These are phyloP conservation scores for Kradibia gibbosae DNA, from an alignment of 1,140 invertebrate species.

Conservation along the genomic window DNA sequence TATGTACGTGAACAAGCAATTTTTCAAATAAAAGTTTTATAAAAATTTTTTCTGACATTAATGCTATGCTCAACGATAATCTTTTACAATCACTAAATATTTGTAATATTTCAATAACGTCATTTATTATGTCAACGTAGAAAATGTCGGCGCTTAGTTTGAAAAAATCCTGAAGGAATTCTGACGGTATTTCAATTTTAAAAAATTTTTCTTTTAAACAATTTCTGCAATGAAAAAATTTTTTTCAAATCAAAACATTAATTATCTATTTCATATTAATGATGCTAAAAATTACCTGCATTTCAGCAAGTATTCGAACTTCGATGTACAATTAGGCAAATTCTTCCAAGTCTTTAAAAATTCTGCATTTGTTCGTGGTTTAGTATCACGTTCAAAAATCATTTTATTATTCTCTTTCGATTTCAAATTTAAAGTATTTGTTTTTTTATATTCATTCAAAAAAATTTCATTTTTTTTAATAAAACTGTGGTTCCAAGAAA, in stretches of 20 bases:
- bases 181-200: constrained; percentile 55
- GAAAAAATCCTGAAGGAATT: constrained; percentile 58
- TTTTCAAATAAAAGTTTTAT: constrained; percentile 12
- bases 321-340: constrained; percentile 35
- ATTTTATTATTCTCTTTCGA: neutral
- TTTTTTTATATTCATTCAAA: neutral
- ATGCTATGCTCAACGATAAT: constrained; percentile 52
- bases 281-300: constrained; percentile 51
- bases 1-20: neutral
- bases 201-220: constrained; percentile 55
- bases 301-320: constrained; percentile 49
- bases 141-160: constrained; percentile 42
- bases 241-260: constrained; percentile 9
- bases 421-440: neutral
- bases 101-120: constrained; percentile 57
- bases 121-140: neutral
- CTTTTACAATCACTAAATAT: constrained; percentile 60
- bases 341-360: constrained; percentile 52
- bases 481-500: constrained; percentile 56
- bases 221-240: constrained; percentile 49
- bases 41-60: constrained; percentile 23
- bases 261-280: neutral
- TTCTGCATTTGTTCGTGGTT: constrained; percentile 43
- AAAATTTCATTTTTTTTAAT: neutral
- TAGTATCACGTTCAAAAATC: neutral